A percentile compares a stretch with the other conserved stretches of the same genome.
Conservation (phyloP, 2,113 vertebrate species). For the Taurulus bubalis region DNA sequence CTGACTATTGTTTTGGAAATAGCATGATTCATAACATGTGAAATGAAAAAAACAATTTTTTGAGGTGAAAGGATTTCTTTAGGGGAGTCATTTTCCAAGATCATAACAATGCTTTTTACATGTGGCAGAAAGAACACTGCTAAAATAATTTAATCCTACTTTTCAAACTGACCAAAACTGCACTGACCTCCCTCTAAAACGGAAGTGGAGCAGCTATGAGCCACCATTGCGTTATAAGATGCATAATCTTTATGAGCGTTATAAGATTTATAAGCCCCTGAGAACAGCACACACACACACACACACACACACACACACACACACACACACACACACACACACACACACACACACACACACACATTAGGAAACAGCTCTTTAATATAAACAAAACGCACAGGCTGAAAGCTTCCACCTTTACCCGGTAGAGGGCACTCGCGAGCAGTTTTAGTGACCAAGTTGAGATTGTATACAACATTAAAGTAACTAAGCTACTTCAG, state of each 20-base stretch:
- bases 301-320: too few species aligned
- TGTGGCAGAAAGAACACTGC: background rate
- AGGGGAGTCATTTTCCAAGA: background rate
- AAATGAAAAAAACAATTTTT: background rate
- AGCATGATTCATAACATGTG: background rate
- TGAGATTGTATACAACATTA: slow-evolving; percentile 21
- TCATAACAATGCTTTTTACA: background rate
- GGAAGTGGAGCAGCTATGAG: background rate
- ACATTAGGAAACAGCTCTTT: background rate
- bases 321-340: too few species aligned
- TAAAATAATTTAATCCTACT: background rate
- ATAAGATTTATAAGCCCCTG: too few species aligned
- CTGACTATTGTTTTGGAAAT: background rate
- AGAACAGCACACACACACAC: too few species aligned
- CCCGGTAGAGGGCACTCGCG: slow-evolving; percentile 18
- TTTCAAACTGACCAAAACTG: background rate
- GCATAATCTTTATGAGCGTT: too few species aligned
- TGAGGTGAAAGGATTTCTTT: background rate
- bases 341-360: too few species aligned
- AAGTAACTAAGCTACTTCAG: background rate
- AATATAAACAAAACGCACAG: background rate
- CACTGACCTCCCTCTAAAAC: background rate
- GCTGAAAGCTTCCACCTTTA: background rate
- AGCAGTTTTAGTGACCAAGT: background rate
- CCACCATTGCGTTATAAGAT: background rate